A percentile compares a stretch with the other conserved stretches of the same genome.
Evolutionary conservation across 2,113 vertebrate genomes (phyloP).

Genomic region (Malurus cyaneus): DNA sequence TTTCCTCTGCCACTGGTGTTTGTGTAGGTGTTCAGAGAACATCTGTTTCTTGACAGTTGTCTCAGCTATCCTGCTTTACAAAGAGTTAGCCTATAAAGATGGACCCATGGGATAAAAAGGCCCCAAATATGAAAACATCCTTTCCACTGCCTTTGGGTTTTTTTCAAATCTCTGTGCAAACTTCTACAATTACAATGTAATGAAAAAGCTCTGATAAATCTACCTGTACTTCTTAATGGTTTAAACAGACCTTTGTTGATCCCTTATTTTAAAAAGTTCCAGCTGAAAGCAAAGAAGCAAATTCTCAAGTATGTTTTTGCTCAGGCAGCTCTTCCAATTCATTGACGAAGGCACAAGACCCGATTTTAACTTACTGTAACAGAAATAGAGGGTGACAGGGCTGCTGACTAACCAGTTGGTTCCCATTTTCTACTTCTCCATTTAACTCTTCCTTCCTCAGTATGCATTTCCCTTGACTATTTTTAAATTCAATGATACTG

Average conservation of each 20-base stretch:
- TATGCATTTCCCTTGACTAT: neutral
- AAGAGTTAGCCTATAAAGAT: neutral
- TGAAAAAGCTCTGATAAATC: neutral
- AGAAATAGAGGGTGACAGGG: neutral
- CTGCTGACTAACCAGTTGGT: neutral
- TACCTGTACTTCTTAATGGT: neutral
- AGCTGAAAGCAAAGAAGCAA: neutral
- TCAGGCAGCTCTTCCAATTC: neutral
- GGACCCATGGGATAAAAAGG: neutral
- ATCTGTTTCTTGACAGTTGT: neutral
- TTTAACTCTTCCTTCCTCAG: neutral
- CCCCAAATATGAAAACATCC: neutral
- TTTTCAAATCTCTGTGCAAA: neutral
- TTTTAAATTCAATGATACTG: conserved; percentile 2
- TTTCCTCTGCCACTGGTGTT: neutral
- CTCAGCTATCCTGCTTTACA: neutral
- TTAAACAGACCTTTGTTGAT: neutral
- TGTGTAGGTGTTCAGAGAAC: neutral
- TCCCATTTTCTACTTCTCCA: neutral
- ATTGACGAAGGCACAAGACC: neutral
- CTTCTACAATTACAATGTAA: neutral
- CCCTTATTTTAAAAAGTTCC: neutral
- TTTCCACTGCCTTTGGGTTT: neutral
- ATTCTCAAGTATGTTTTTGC: neutral
- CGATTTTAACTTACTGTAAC: neutral